These are phyloP conservation scores for Xyrauchen texanus DNA, from an alignment of 2,113 vertebrate species.

Conservation along the genomic window DNA sequence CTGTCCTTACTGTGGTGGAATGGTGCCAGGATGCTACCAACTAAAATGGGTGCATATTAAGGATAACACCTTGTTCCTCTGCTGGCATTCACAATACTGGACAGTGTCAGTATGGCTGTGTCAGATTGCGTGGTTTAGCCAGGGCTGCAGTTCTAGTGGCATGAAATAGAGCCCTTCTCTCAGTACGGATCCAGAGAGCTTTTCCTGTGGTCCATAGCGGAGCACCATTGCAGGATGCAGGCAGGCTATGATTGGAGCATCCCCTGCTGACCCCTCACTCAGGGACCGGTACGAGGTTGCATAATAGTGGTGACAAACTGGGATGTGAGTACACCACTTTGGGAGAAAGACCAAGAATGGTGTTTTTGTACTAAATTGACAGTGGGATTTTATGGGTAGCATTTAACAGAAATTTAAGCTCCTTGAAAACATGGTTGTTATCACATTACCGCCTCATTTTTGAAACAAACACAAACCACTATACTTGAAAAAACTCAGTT, in stretches of 20 bases:
- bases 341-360: not conserved
- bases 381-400: not conserved
- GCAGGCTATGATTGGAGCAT: slow-evolving; percentile 44
- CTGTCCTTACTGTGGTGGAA: slow-evolving; percentile 8
- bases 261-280: slow-evolving; percentile 26
- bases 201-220: slow-evolving; percentile 44
- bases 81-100: not conserved
- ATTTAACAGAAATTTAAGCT: not conserved
- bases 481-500: too few species aligned
- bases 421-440: not conserved
- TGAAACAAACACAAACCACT: too few species aligned
- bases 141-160: slow-evolving; percentile 39
- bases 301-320: slow-evolving; percentile 21
- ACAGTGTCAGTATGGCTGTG: slow-evolving; percentile 16
- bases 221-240: slow-evolving; percentile 50
- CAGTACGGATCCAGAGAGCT: slow-evolving; percentile 37
- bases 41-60: slow-evolving; percentile 39
- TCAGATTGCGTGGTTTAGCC: slow-evolving; percentile 13
- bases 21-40: slow-evolving; percentile 45
- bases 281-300: slow-evolving; percentile 24
- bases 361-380: not conserved
- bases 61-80: slow-evolving; percentile 37
- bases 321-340: slow-evolving; percentile 10
- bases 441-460: too few species aligned
- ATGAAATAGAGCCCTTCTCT: slow-evolving; percentile 47